These are phyloP conservation scores for Gobiocypris rarus DNA, from an alignment of 2,113 vertebrate genomes.

Conservation along the genomic window DNA sequence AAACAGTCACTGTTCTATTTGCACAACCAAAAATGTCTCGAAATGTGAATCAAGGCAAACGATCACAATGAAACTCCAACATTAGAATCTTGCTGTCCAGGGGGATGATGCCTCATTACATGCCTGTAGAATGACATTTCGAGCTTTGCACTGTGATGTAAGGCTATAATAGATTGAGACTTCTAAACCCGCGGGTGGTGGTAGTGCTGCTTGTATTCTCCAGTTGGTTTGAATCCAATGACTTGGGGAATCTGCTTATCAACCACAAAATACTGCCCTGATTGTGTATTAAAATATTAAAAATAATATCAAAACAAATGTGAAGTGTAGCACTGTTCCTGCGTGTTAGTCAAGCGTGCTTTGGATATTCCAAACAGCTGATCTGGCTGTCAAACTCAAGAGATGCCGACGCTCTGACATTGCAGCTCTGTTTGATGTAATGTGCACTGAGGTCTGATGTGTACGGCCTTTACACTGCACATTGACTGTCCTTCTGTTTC, in stretches of 20 bases:
- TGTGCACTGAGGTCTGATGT: neutral
- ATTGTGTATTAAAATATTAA: conserved; percentile 3
- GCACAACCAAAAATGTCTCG: neutral
- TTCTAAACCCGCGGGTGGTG: neutral
- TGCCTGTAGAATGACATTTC: conserved; percentile 1
- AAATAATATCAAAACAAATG: neutral
- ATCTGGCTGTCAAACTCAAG: conserved; percentile 21
- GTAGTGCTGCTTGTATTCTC: neutral
- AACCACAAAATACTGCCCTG: neutral
- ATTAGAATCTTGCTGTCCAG: neutral
- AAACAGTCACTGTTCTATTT: neutral
- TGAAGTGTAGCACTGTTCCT: neutral
- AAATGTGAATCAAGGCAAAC: neutral
- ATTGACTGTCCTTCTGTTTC: neutral
- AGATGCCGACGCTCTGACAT: neutral
- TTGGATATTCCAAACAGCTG: conserved; percentile 33
- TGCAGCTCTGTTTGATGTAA: conserved; percentile 14
- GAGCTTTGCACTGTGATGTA: conserved; percentile 16
- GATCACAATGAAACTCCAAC: neutral
- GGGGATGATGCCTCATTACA: too few relatives aligned
- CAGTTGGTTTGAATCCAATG: neutral
- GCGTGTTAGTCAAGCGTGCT: neutral
- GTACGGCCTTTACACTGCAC: neutral
- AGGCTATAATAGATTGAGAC: conserved; percentile 3
- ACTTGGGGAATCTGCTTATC: neutral